Evolutionary conservation across 2,113 vertebrate species (phyloP), one percentile per base, ranked within the genome.

Genomic region (Charadrius vociferus): DNA sequence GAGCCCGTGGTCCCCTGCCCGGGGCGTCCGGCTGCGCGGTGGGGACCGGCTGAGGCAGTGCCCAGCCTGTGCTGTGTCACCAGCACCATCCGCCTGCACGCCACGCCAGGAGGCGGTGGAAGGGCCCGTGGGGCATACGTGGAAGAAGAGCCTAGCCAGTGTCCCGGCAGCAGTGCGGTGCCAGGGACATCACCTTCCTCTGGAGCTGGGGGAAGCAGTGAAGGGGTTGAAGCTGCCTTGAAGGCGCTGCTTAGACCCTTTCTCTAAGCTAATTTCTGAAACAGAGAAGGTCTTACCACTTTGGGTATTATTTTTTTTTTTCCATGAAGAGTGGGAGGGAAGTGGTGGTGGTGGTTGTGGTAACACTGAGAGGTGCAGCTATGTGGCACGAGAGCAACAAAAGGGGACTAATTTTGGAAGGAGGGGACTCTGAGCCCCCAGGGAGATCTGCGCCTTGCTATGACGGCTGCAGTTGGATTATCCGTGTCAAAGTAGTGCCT

Each of bases 21-120:
- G 4, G 41, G 17, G 20, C 9, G 2, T 49, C 43, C 0, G 0
- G 17, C 78, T 59, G 36, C 1, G 0, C 3, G 8, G 9, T 21
- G 39, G 66, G 52, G 21, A 22, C 52, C 0, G 0, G 18, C 37
- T 79, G 61, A 10, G 37, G 34, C 0, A 0, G 26, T 6, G 24
- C 39, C 39, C 39, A 41, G 39, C 39, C 39, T 84, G 23, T 62
- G 47, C 67, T 8, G 0, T 72, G 67, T 43, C 71, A 34, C 59
- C 80, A 22, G 30, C 4, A 12, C 39, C 17, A 19, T 37, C 29
- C 45, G 21, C 5, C 22, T 21, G 2, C 26, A 2, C 4, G 16
- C 23, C 4, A 9, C 50, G 62, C n/a, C 34, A 37, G 63, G 63
- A 73, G 43, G 24, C 37, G 47, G 29, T 43, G 49, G 55, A 41